phyloP scores from a whole-genome alignment of 2,888 invertebrate genomes.

The Tenthredo scrophulariae region DNA sequence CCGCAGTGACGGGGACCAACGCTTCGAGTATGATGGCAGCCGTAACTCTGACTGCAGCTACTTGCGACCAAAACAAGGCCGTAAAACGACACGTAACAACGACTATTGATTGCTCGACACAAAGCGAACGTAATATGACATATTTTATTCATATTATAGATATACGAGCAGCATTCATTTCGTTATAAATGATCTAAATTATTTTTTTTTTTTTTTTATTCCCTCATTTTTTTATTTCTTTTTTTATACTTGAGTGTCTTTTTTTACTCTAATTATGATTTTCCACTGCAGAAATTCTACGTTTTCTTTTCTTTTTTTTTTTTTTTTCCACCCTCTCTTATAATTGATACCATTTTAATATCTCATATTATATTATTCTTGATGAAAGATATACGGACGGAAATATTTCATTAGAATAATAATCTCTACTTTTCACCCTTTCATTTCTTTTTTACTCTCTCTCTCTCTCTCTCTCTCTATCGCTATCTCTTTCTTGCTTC shows the following conservation, averaged over 20 bases:
- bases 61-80: slow-evolving; percentile 85
- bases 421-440: background rate
- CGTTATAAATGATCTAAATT: too few species aligned
- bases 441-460: background rate
- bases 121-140: slow-evolving; percentile 72
- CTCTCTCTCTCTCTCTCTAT: background rate
- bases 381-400: background rate
- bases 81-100: slow-evolving; percentile 81
- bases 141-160: background rate
- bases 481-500: background rate
- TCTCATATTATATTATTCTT: background rate
- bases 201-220: background rate
- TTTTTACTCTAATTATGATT: background rate
- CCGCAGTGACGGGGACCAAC: slow-evolving; percentile 81
- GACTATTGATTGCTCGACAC: slow-evolving; percentile 74
- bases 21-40: slow-evolving; percentile 85
- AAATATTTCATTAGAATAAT: slow-evolving; percentile 24
- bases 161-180: too few species aligned
- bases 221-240: too few species aligned
- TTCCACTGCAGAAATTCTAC: background rate
- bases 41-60: slow-evolving; percentile 84
- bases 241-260: too few species aligned
- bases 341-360: background rate
- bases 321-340: background rate
- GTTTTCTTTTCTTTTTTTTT: too few species aligned